Evolutionary conservation across 2,113 vertebrate species (phyloP), one percentile per base, ranked within the genome.

Genomic region (Trachemys scripta): DNA sequence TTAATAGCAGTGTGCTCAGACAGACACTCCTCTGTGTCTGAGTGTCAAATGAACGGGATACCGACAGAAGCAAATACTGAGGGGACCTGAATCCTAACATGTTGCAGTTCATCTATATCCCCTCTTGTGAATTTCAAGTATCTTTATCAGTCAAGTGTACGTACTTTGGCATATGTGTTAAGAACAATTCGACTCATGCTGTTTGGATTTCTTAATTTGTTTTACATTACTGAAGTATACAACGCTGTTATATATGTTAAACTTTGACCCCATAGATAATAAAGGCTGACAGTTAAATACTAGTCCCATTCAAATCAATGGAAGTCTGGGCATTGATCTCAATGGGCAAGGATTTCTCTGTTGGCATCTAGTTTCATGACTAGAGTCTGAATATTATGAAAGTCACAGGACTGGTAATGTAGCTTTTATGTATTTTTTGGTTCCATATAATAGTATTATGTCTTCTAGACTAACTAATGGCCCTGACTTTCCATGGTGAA

Each of bases 1-100:
- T 93, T 65, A 87, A 83, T 75, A 79, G 47, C 53, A 62, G 13
- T 80, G 1, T 0, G 0, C 62, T 83, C 45, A 59, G 4, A 65
- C 10, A 80, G 24, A 62, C 1, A 38, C 2, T 12, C 22, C 2
- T 2, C 3, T 54, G n/a, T 3, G 14, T 1, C 2, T 72, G 6
- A 78, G 5, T 0, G 0, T 45, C 9, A 81, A 45, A 82, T 35
- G 24, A 80, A 31, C 1, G 75, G 1, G 14, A 45, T 27, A 65
- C 78, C 4, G 27, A 1, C 31, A 6, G 85, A 90, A 84, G 88
- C 13, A 1, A 1, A 45, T 62, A 69, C 16, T 29, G 12, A 6
- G 75, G 76, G 8, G 69, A 19, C 5, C 10, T 11, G 0, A 54
- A 84, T 80, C 92, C 84, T 54, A 50, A 1, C n/a, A 3, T 76